Evolutionary conservation across 1,140 invertebrate genomes (phyloP), one percentile per base, ranked within the genome.

Genomic region (Hormaphis cornu): DNA sequence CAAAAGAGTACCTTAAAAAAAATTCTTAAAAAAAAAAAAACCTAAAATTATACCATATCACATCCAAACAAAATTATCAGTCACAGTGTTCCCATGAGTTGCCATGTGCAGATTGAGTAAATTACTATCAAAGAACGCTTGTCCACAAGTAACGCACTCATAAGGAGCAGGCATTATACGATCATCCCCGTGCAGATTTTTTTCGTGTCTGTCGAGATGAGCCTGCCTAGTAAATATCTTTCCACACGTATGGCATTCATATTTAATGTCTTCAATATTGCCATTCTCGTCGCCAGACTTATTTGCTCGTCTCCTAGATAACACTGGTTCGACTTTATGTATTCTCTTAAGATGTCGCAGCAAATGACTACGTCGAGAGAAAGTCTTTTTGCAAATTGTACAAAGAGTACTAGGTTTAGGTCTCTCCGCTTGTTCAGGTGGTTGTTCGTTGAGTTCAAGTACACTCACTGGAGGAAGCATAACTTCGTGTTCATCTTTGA

Each of bases 51-150:
- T 44, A 61, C 58, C 26, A 30, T 48, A 35, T 74, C 71, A 74
- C 71, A 74, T 73, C 73, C 73, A 74, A 35, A 74, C 59, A 53
- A 71, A 74, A 71, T 72, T 72, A 46, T 74, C 71, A 50, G 71
- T 69, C 10, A 72, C 69, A 9, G 72, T 70, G 50, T 74, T 74
- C 30, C 73, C 74, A 44, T 74, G 74, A 1, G 70, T 70, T 52
- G 61, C 71, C 73, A 74, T 73, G 37, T 74, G 74, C 37, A 73
- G 70, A 50, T 73, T 70, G 4, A 74, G 69, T 18, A 71, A 28
- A 24, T 74, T 70, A 33, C 72, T 73, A 42, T 74, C 69, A 26
- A 71, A 70, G 37, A 74, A 74, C 12, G 71, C 71, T 58, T 73
- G 71, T 1, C 74, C 72, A 28, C 74, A 74, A 42, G 74, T 72